These are phyloP conservation scores for Trimorus sp. DNA, from an alignment of 2,888 invertebrate species.

Conservation along the genomic window DNA sequence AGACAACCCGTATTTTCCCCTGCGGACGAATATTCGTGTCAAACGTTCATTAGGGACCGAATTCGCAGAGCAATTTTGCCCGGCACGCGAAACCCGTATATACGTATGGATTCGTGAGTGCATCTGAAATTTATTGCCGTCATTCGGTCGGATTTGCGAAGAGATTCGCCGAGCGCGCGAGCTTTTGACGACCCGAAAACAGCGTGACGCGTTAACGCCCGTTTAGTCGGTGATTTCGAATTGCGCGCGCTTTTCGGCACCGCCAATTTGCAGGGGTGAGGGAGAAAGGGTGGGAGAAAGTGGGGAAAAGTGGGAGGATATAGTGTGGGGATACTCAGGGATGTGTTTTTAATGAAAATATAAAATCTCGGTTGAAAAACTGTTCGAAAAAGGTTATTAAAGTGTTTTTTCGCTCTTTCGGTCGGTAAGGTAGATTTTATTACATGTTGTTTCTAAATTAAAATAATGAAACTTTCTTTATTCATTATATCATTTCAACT, in stretches of 20 bases:
- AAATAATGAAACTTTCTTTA: too few species aligned
- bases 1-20: constrained; percentile 62
- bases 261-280: too few species aligned
- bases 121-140: constrained; percentile 70
- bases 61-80: constrained; percentile 61
- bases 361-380: too few species aligned
- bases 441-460: too few species aligned
- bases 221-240: constrained; percentile 35
- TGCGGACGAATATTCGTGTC: constrained; percentile 66
- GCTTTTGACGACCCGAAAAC: constrained; percentile 62
- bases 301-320: too few species aligned
- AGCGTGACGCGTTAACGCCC: constrained; percentile 43
- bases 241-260: constrained; percentile 12
- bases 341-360: too few species aligned
- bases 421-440: too few species aligned
- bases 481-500: too few species aligned
- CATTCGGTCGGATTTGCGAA: constrained; percentile 68
- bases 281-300: too few species aligned
- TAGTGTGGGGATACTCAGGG: too few species aligned
- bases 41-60: constrained; percentile 65
- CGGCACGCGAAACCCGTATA: constrained; percentile 53
- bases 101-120: constrained; percentile 62
- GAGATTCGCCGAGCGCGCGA: constrained; percentile 61
- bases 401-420: too few species aligned
- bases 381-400: too few species aligned